Evolutionary conservation across 1,140 invertebrate species (phyloP).

Genomic region (Ostrea edulis): DNA sequence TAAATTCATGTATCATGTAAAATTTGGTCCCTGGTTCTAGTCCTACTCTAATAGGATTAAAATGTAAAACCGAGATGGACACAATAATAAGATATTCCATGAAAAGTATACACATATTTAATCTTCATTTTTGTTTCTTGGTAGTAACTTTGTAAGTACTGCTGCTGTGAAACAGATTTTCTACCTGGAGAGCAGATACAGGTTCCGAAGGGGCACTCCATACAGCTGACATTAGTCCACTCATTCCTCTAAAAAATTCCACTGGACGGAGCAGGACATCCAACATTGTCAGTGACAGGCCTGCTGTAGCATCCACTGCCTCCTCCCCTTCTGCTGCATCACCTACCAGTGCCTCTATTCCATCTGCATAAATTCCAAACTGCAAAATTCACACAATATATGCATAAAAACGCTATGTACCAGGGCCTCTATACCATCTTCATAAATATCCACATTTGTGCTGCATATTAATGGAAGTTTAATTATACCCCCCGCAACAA

Average conservation of each 20-base stretch:
- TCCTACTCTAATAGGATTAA: no score
- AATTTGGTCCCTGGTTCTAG: no score
- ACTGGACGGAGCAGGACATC: constrained; percentile 90
- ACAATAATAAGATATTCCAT: no score
- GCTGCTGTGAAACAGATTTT: neutral
- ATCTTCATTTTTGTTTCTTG: no score
- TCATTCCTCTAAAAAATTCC: constrained; percentile 90
- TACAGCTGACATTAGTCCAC: constrained; percentile 93
- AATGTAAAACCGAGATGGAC: no score
- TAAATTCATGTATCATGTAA: no score
- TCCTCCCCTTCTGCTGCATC: constrained; percentile 66
- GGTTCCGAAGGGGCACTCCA: constrained; percentile 86
- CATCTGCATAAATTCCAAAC: constrained; percentile 90
- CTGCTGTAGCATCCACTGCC: constrained; percentile 85
- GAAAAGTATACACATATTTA: no score
- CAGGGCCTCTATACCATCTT: neutral
- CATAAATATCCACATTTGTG: neutral
- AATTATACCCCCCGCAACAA: no score
- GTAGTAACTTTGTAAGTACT: no score
- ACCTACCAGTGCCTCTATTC: constrained; percentile 84
- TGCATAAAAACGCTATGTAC: neutral
- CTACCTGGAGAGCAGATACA: constrained; percentile 89
- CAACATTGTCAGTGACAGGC: constrained; percentile 90
- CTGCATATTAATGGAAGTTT: no score
- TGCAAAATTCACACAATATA: constrained; percentile 74